Base-by-base conservation (phyloP, 1,140 invertebrate genomes). In the Formica exsecta region DNA sequence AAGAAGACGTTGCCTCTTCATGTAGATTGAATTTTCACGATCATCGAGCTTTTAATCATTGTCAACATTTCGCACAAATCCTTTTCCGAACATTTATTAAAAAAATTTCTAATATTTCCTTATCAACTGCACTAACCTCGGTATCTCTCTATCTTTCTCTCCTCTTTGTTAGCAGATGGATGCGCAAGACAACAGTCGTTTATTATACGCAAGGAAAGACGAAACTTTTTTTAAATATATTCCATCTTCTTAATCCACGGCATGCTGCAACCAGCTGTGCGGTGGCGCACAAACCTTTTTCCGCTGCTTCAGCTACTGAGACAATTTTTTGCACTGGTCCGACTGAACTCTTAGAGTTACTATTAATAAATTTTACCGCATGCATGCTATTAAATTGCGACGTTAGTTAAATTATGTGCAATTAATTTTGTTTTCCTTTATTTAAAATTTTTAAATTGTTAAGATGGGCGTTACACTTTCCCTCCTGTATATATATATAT, bases 201-300 rank as follows among this genome's bases (percentile, higher is more conserved):
- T 65, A 13, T 81, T 73, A 81, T 59, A 59, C 38, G 36, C 54
- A 22, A 75, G 61, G 29, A 70, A 73, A 84, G 59, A 36, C 62
- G 22, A 22, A 89, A 89, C 25, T 74, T 85, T 86, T 75, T 85
- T 89, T 85, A 59, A 89, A 89, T 86, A 86, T 83, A 87, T 81
- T 71, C 13, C 68, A 68, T 84, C 79, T 85, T 61, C 54, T 68
- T 71, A 70, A 41, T 74, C 59, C 86, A 87, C 25, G 68, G 51
- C 89, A 90, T 81, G 81, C 54, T 87, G 88, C 38, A 65, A 71
- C 74, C 83, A 86, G 77, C 86, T 89, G 90, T 83, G 85, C 87
- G 59, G 25, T 80, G 73, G 22, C 41, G 74, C 64, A 74, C 77
- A 29, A 86, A 57, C 61, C 62, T 89, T 84, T 89, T 90, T 77